Evolutionary conservation across 2,888 invertebrate genomes (phyloP), one percentile per base, ranked within the genome.

Genomic region (Didymodactylos carnosus): DNA sequence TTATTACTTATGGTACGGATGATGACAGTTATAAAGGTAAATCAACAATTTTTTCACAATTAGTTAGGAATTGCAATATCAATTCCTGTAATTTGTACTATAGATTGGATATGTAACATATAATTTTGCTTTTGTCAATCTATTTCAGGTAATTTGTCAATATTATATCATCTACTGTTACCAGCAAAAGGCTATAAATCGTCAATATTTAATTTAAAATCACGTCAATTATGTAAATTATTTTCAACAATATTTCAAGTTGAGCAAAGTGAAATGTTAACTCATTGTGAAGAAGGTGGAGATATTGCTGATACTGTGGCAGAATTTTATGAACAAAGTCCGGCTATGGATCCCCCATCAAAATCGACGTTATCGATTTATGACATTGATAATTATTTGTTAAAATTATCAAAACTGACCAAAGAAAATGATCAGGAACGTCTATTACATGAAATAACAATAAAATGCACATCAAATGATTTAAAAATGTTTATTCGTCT

Each of bases 131-230:
- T n/a, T n/a, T n/a, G n/a, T n/a, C n/a, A n/a, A n/a, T n/a, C 79
- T 14, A 93, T 91, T 80, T 86, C 88, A 79, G 90, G 93, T 3
- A 89, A 93, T 82, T 81, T 90, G 39, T 85, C 87, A 69, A 84
- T 92, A 62, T 90, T 92, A 90, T 88, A 91, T 80, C 89, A 89
- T 79, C 83, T 93, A 77, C 83, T 94, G 29, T 84, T 94, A 72
- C 94, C 94, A 0, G 86, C 91, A 76, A 51, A 62, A 41, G 69
- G 53, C 10, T 53, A 71, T 46, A 39, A 71, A 35, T 62, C 62
- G n/a, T 35, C 35, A 46, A 88, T 93, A 41, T 95, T 94, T 81
- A 94, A 94, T 85, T 84, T 95, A 71, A 91, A 92, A 85, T 92
- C 90, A 80, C 93, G 92, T 82, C 92, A 93, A 80, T 85, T 95